Evolutionary conservation across 2,113 vertebrate species (phyloP), one percentile per base, ranked within the genome.

Genomic region (Mustela lutreola): DNA sequence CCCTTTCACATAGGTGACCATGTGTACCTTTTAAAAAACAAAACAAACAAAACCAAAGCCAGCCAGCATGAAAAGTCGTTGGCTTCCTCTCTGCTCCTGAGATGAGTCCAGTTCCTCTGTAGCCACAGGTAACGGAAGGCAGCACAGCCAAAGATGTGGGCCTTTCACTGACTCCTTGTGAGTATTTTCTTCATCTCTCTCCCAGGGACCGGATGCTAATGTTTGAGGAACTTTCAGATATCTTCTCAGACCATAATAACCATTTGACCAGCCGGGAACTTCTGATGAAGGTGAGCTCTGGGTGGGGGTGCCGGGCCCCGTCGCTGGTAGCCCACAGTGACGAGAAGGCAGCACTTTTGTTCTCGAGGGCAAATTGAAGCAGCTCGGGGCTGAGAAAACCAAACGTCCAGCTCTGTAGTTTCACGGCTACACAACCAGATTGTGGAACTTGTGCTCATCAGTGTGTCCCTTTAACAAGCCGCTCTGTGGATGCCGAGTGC

Each of bases 171-270:
- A 39, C 22, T 88, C 80, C 65, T 92, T 92, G 16, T 42, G 82
- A 65, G 73, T 71, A 21, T 95, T 28, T 4, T 67, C 56, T 91
- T 84, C 2, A 65, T 89, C 67, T 73, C 78, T 97, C 28, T 95
- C 67, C 42, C 96, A 99, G 99, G 98, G 99, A 99, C 95, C 98
- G 98, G 89, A 99, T 99, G 98, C 98, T 99, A 98, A 99, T 99
- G 79, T 99, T 99, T 9, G 99, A 99, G 98, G 99, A 99, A 89
- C 99, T 99, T 89, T 99, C 99, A 0, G 99, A 99, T 95, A 99
- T 99, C 97, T 99, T 99, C 98, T 99, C 99, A 0, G 99, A 99
- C 94, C 99, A 99, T 31, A 99, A 99, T 98, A 99, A 99, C 98
- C 99, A 99, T 73, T 96, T 99, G 98, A 99, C 99, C 92, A 99